These are phyloP conservation scores for Andrena fulva DNA, from an alignment of 2,888 invertebrate genomes.

Conservation along the genomic window DNA sequence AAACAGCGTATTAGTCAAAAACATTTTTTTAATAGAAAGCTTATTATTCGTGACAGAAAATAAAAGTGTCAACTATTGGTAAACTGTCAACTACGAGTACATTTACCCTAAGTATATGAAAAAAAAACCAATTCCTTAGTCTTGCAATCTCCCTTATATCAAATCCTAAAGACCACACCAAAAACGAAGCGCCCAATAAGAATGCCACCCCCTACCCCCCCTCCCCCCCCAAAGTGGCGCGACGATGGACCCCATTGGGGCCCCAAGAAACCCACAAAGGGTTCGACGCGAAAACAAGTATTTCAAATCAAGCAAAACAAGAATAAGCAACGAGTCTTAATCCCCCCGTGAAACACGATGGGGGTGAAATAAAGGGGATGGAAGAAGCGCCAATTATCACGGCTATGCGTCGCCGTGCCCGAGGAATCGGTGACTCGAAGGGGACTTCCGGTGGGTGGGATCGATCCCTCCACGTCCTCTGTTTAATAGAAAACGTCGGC, in stretches of 20 bases:
- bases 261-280: not conserved
- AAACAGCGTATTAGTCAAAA: too few species aligned
- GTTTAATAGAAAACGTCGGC: conserved; percentile 41
- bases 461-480: conserved; percentile 13
- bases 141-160: too few species aligned
- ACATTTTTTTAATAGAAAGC: too few species aligned
- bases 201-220: not conserved
- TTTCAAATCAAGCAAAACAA: conserved; percentile 12
- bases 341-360: not conserved
- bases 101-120: too few species aligned
- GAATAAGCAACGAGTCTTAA: not conserved
- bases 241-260: conserved; percentile 1
- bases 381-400: not conserved
- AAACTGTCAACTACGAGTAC: too few species aligned
- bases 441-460: not conserved
- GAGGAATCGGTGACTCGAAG: not conserved
- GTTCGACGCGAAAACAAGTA: not conserved
- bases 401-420: not conserved
- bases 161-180: too few species aligned
- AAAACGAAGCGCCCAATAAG: not conserved
- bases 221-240: not conserved
- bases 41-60: too few species aligned
- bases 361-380: not conserved
- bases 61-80: too few species aligned
- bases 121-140: too few species aligned